Base-by-base conservation (phyloP, 2,888 invertebrate genomes). In the Operophtera brumata region DNA sequence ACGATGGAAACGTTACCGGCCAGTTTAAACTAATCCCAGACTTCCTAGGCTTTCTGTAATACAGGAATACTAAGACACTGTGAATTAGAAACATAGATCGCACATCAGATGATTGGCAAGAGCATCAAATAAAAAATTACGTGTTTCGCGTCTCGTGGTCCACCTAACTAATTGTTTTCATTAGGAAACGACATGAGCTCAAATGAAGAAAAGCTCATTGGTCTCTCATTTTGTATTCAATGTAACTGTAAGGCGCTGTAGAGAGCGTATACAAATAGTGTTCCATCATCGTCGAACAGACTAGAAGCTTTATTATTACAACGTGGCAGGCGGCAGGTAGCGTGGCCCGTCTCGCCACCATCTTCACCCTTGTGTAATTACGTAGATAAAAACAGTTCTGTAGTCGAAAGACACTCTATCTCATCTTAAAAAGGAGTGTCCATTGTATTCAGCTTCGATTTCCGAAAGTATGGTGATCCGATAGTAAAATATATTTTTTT, bases 281-380 rank as follows among this genome's bases (percentile, higher is more conserved):
- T 40, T 20, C 40, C 35, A 20, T 13, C 45, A 32, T 49, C 40
- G 2, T 0, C 39, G 20, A 39, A 46, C 66, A 67, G 69, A 70
- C 70, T 67, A 61, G 70, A 69, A 34, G 32, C 47, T 37, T 12
- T 36, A 20, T 44, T n/a, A 34, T 36, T 9, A 7, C 30, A 43
- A 49, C 53, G 58, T 28, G 41, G 70, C 75, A 78, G 81, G 81
- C 25, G 41, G 70, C 75, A 79, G 82, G 82, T 81, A 82, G 73
- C 78, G 81, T 58, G 58, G 44, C 57, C 54, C 65, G 62, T 57
- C 61, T 54, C 54, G 64, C 59, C 64, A 51, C 66, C 57, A 51
- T 54, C 54, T 50, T 57, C 60, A 47, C 63, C 64, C 62, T 54
- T 47, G 60, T 67, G 61, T 75, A 78, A 78, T 76, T 76, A 80